Conservation (phyloP, 2,888 invertebrate genomes). For the Trisateles emortualis region DNA sequence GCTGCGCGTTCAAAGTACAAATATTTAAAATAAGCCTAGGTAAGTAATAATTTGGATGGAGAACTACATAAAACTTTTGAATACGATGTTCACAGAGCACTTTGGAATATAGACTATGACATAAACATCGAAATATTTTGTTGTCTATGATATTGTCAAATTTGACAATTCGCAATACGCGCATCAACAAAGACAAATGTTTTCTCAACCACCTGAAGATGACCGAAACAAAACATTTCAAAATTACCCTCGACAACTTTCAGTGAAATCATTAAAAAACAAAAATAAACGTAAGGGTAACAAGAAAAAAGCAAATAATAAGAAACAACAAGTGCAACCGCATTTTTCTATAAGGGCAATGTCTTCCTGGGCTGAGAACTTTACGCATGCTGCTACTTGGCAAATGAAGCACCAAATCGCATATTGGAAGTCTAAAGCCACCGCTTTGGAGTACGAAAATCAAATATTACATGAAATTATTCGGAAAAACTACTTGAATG, state of each 20-base stretch:
- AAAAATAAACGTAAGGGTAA: slow-evolving; percentile 53
- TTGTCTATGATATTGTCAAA: no score
- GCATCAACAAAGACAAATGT: no score
- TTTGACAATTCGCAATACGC: not conserved
- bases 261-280: slow-evolving; percentile 52
- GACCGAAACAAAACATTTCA: slow-evolving; percentile 36
- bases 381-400: slow-evolving; percentile 75
- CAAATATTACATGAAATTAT: slow-evolving; percentile 83
- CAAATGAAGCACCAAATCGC: slow-evolving; percentile 87
- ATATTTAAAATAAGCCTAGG: no score
- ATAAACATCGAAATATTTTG: no score
- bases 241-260: slow-evolving; percentile 44
- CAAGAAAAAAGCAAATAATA: slow-evolving; percentile 37
- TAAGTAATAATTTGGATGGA: no score
- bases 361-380: slow-evolving; percentile 77
- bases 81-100: no score
- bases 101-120: no score
- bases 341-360: slow-evolving; percentile 58
- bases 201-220: slow-evolving; percentile 56
- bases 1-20: no score
- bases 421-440: slow-evolving; percentile 88
- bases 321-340: slow-evolving; percentile 33
- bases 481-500: slow-evolving; percentile 57
- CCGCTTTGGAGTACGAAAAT: slow-evolving; percentile 87
- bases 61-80: no score